phyloP scores from a whole-genome alignment of 1,140 invertebrate genomes.

The Hyphantria cunea region DNA sequence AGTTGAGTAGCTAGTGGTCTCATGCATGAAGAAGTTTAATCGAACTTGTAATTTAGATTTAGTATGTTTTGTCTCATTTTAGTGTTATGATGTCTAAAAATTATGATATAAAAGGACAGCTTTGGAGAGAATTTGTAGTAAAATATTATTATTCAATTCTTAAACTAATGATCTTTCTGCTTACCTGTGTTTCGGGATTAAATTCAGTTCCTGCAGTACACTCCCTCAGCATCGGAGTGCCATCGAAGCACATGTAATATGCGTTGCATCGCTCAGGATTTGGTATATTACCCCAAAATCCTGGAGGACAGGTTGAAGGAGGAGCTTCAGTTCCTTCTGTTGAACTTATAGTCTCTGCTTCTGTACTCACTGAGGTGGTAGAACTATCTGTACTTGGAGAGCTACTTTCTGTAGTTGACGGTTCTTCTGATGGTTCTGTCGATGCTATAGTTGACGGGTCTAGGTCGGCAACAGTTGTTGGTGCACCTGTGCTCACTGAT shows the following conservation, averaged over 20 bases:
- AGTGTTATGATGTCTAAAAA: too few relatives aligned
- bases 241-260: constrained; percentile 32
- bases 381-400: constrained; percentile 27
- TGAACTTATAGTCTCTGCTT: neutral
- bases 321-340: constrained; percentile 17
- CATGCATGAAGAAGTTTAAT: too few relatives aligned
- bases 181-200: constrained; percentile 6
- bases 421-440: neutral
- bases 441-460: neutral
- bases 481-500: neutral
- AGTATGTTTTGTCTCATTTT: too few relatives aligned
- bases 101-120: too few relatives aligned
- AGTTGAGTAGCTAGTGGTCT: too few relatives aligned
- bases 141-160: too few relatives aligned
- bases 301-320: constrained; percentile 25
- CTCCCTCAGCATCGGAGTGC: constrained; percentile 15
- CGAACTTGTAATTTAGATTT: too few relatives aligned
- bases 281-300: constrained; percentile 20
- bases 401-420: constrained; percentile 10
- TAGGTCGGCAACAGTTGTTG: neutral
- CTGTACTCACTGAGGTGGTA: neutral
- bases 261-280: constrained; percentile 30
- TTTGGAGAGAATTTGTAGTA: too few relatives aligned
- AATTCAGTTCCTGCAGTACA: constrained; percentile 44
- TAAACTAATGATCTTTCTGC: neutral